Base-by-base conservation (phyloP, 2,113 vertebrate genomes). In the Seriola rivoliana region DNA sequence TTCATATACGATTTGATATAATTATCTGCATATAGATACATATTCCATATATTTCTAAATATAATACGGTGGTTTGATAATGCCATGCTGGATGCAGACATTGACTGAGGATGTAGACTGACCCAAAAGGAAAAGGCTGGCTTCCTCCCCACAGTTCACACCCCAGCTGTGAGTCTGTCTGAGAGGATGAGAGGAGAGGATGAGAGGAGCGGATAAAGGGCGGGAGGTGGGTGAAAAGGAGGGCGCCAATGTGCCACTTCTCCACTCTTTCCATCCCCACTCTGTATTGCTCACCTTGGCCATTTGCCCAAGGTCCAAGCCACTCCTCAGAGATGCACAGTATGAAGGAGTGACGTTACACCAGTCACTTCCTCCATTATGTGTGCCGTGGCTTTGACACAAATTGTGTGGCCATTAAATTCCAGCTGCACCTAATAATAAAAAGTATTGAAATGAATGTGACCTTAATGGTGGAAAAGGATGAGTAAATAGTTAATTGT, bases 101-200 rank as follows among this genome's bases (percentile, higher is more conserved):
- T 14, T 32, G 38, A 55, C 71, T 46, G 58, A 89, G 90, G 92
- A 92, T 86, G 82, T 62, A 79, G 81, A 82, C 88, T 87, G 88
- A 88, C 82, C 88, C 68, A 73, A 78, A 88, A 91, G 90, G 57
- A 91, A 92, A 70, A 85, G 50, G 29, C 68, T 44, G 3, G 5
- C 80, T 87, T 93, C 86, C 90, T 74, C 25, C 10, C 14, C 19
- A 72, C 71, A n/a, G 50, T 86, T 91, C 87, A 81, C 84, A 88
- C 86, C 34, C 84, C 91, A 93, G 88, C 91, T 93, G 88, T 84
- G 67, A 85, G 64, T 78, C 68, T 72, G 71, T 85, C 88, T 82
- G 83, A 75, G 82, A 78, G 76, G 70, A 82, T 67, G 78, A 75
- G 54, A 52, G 52, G 48, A 78, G 32, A 17, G 42, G 88, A 72